A percentile compares a stretch with the other conserved stretches of the same genome.
phyloP scores from a whole-genome alignment of 2,888 invertebrate species.

The Cinara cedri region DNA sequence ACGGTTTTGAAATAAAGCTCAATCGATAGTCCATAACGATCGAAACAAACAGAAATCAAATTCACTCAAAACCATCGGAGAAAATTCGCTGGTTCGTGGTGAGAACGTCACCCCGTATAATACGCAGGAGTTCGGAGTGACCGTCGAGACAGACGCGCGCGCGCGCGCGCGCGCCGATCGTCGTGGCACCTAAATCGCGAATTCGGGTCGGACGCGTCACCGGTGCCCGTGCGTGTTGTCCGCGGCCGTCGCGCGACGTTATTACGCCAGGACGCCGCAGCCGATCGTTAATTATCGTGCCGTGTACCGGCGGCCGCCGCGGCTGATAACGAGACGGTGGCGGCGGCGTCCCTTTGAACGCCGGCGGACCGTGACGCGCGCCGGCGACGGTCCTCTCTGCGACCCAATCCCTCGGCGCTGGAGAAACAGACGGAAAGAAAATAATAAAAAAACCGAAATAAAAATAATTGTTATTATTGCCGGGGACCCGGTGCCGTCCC shows the following conservation, averaged over 20 bases:
- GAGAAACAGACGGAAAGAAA: neutral
- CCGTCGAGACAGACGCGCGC: too few relatives aligned
- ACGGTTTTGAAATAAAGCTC: too few relatives aligned
- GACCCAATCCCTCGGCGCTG: neutral
- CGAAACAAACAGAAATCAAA: too few relatives aligned
- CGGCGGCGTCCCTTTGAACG: slow-evolving; percentile 53
- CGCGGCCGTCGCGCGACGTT: neutral
- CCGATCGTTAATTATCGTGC: neutral
- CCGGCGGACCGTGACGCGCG: slow-evolving; percentile 46
- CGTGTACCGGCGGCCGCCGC: slow-evolving; percentile 11
- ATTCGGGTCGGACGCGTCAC: too few relatives aligned
- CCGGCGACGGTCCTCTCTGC: slow-evolving; percentile 1
- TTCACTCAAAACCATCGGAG: too few relatives aligned
- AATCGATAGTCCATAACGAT: too few relatives aligned
- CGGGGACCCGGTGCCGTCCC: slow-evolving; percentile 23
- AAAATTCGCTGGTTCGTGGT: too few relatives aligned
- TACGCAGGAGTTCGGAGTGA: too few relatives aligned
- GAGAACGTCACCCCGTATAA: too few relatives aligned
- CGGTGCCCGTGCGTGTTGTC: too few relatives aligned
- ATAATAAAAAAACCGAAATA: slow-evolving; percentile 16
- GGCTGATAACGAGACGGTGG: slow-evolving; percentile 41
- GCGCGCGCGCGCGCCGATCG: neutral
- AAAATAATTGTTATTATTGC: slow-evolving; percentile 42
- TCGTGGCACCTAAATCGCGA: neutral
- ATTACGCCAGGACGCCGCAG: too few relatives aligned